Base-by-base conservation (phyloP, 2,797 vertebrate genomes). In the Xenops minutus region DNA sequence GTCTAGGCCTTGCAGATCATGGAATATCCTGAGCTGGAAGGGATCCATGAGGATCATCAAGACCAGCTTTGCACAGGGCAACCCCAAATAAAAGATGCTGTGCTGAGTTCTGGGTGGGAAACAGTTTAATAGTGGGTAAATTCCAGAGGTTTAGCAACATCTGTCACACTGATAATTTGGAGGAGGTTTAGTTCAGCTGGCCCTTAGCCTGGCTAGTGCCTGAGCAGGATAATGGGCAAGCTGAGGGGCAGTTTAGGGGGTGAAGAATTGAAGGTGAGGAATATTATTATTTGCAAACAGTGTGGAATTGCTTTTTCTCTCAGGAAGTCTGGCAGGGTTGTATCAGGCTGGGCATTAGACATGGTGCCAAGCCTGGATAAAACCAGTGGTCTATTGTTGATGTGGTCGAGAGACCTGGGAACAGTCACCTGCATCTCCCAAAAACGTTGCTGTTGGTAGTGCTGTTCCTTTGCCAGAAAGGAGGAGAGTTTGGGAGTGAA, bases 381-480 rank as follows among this genome's bases (percentile, higher is more conserved):
- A 68, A 13, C 0, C 51, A 29, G 17, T 1, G 8, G 26, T 12
- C 54, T 2, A 1, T n/a, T 37, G 7, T 12, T 67, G 39, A 12
- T 23, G 76, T 71, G 29, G 8, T 9, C 29, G 24, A n/a, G 26
- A 22, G 49, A 22, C 24, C 55, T 59, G 66, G 44, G 55, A 63
- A 29, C 16, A 7, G 34, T 14, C 27, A 6, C 6, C 54, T 61
- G 56, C 36, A 4, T 29, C 43, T 41, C 71, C 52, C 68, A 48
- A 26, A 32, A 56, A 6, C 5, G 32, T 39, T 26, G 51, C 3
- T 59, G 46, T 13, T 66, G 62, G 1, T 9, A 6, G 19, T 30
- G 52, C 41, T 63, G 66, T 9, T 32, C 46, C 62, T n/a, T n/a
- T 69, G 51, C 62, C 15, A 32, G 58, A 32, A 32, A 69, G 76